These are phyloP conservation scores for Lymantria monacha DNA, from an alignment of 2,888 invertebrate species.

Conservation along the genomic window DNA sequence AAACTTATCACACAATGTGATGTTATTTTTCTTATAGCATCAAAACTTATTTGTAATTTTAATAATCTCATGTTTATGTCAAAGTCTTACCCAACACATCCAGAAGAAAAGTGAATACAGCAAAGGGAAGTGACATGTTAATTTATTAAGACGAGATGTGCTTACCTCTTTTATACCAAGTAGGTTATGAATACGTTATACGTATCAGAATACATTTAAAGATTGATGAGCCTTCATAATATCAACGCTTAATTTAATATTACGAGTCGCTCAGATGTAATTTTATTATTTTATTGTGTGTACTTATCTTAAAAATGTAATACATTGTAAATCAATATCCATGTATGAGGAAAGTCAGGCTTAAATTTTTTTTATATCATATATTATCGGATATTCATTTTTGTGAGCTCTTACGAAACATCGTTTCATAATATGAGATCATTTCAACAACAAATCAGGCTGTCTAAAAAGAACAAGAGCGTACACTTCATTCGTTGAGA, in stretches of 20 bases:
- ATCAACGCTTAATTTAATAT: conserved; percentile 63
- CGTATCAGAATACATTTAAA: conserved; percentile 52
- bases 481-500: conserved; percentile 45
- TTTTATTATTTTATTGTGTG: conserved; percentile 37
- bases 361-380: conserved; percentile 13
- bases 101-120: conserved; percentile 47
- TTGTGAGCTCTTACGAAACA: conserved; percentile 12
- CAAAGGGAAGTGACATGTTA: conserved; percentile 59
- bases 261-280: conserved; percentile 32
- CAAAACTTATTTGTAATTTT: not conserved
- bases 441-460: conserved; percentile 33
- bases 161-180: conserved; percentile 34
- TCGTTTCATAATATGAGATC: conserved; percentile 17
- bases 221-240: conserved; percentile 57
- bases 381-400: not conserved
- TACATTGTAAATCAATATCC: conserved; percentile 43
- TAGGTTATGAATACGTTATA: conserved; percentile 56
- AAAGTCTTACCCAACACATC: not conserved
- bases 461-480: conserved; percentile 38
- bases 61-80: not conserved
- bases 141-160: conserved; percentile 50
- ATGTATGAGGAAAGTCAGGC: conserved; percentile 33
- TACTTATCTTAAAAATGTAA: conserved; percentile 36
- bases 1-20: no score
- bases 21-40: not conserved